phyloP scores from a whole-genome alignment of 2,797 vertebrate genomes.

The Rhadinocentrus ornatus region DNA sequence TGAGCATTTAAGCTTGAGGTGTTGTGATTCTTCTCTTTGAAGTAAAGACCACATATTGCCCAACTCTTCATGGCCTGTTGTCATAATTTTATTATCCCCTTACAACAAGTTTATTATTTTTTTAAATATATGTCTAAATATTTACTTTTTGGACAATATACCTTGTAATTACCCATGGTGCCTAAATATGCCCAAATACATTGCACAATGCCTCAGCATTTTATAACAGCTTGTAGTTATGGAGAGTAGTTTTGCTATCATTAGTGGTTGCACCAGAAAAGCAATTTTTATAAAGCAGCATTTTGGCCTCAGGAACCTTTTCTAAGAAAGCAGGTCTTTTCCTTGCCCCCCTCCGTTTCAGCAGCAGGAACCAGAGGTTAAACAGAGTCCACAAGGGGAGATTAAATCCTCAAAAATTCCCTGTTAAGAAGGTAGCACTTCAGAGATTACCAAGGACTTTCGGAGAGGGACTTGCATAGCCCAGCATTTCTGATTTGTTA shows the following conservation, averaged over 20 bases:
- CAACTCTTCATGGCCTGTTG: slow-evolving; percentile 14
- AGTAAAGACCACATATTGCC: slow-evolving; percentile 36
- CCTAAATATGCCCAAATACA: background rate
- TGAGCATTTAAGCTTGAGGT: slow-evolving; percentile 45
- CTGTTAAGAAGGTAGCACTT: background rate
- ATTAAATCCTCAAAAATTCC: background rate
- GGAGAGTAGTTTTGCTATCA: background rate
- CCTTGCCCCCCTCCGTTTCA: background rate
- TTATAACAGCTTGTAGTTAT: background rate
- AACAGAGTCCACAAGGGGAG: background rate
- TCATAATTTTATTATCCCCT: background rate
- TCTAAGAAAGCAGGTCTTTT: background rate
- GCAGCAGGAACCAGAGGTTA: background rate
- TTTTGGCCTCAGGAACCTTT: background rate
- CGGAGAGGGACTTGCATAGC: background rate
- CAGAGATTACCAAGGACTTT: background rate
- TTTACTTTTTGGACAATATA: background rate
- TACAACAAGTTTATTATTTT: background rate
- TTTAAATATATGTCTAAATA: background rate
- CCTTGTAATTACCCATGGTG: background rate
- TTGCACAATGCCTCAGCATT: background rate
- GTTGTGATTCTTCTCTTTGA: slow-evolving; percentile 36
- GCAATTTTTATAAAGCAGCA: background rate
- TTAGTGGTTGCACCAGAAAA: background rate
- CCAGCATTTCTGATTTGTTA: background rate